Conservation (phyloP, 2,888 invertebrate genomes). For the Drosophila parthenogenetica region DNA sequence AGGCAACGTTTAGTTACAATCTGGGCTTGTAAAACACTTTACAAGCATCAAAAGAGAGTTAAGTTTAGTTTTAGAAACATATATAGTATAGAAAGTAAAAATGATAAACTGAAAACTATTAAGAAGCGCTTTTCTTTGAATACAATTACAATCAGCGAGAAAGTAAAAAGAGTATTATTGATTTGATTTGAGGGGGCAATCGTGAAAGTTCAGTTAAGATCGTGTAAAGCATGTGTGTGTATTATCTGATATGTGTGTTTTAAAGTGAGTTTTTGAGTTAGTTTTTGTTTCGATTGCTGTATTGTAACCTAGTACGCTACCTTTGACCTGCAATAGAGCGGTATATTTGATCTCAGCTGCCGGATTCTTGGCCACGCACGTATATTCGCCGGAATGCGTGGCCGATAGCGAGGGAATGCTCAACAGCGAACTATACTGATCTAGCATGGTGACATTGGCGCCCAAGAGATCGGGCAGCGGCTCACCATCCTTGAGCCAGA, state of each 20-base stretch:
- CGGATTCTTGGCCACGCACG: conserved; percentile 92
- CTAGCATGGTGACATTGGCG: conserved; percentile 90
- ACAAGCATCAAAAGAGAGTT: conserved; percentile 52
- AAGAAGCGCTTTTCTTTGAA: conserved; percentile 77
- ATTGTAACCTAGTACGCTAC: conserved; percentile 86
- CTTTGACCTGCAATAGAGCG: conserved; percentile 92
- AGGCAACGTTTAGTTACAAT: conserved; percentile 70
- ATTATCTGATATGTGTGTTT: conserved; percentile 18
- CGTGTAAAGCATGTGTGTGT: conserved; percentile 14
- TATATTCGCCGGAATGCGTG: conserved; percentile 91
- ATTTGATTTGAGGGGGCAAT: conserved; percentile 56
- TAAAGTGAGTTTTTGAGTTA: conserved; percentile 9
- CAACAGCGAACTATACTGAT: conserved; percentile 91
- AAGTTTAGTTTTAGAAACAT: conserved; percentile 37
- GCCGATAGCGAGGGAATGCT: conserved; percentile 91
- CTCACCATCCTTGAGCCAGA: conserved; percentile 93
- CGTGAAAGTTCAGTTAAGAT: conserved; percentile 60
- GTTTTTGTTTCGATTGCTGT: conserved; percentile 19
- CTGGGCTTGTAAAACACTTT: conserved; percentile 38
- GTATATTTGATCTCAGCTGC: conserved; percentile 92
- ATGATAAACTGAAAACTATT: conserved; percentile 69
- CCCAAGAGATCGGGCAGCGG: conserved; percentile 88
- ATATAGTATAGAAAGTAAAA: conserved; percentile 36
- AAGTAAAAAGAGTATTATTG: conserved; percentile 55
- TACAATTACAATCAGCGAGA: conserved; percentile 72